Percentiles rank a stretch among this genome's conserved stretches.
phyloP scores from a whole-genome alignment of 2,113 vertebrate genomes.

The Strigops habroptila region DNA sequence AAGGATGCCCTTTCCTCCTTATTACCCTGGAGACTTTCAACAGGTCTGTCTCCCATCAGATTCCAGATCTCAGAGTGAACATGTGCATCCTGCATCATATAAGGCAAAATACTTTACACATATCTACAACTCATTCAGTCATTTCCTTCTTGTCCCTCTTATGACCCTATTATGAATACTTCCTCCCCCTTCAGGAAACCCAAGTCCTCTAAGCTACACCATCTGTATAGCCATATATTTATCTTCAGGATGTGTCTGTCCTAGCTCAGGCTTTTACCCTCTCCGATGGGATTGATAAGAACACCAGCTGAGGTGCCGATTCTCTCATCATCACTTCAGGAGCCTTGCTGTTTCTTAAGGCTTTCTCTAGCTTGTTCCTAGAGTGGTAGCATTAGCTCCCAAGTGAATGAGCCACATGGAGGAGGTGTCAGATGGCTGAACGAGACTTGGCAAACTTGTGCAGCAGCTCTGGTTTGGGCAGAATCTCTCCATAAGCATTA shows the following conservation, averaged over 20 bases:
- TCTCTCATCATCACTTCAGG: neutral
- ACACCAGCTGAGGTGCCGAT: neutral
- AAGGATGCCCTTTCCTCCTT: constrained; percentile 24
- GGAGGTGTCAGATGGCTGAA: neutral
- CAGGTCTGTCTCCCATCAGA: constrained; percentile 14
- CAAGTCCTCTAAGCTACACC: constrained; percentile 27
- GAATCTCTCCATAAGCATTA: neutral
- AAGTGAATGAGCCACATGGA: neutral
- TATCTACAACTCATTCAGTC: constrained; percentile 14
- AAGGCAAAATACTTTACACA: constrained; percentile 2
- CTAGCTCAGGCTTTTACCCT: constrained; percentile 33
- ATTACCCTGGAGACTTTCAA: constrained; percentile 13
- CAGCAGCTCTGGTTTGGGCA: neutral
- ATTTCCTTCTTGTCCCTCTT: constrained; percentile 57
- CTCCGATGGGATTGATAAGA: constrained; percentile 13
- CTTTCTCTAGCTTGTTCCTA: neutral
- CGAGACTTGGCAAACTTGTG: neutral
- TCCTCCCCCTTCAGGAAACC: constrained; percentile 46
- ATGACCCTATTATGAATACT: constrained; percentile 25
- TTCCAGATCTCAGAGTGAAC: constrained; percentile 36
- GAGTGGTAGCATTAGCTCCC: neutral
- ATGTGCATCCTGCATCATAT: constrained; percentile 54
- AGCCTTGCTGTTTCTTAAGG: neutral
- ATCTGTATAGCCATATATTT: constrained; percentile 49
- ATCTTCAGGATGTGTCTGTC: constrained; percentile 58